Percentiles rank a stretch among this genome's conserved stretches.
Evolutionary conservation across 1,140 invertebrate genomes (phyloP).

Genomic region (Aphaenogaster floridana): DNA sequence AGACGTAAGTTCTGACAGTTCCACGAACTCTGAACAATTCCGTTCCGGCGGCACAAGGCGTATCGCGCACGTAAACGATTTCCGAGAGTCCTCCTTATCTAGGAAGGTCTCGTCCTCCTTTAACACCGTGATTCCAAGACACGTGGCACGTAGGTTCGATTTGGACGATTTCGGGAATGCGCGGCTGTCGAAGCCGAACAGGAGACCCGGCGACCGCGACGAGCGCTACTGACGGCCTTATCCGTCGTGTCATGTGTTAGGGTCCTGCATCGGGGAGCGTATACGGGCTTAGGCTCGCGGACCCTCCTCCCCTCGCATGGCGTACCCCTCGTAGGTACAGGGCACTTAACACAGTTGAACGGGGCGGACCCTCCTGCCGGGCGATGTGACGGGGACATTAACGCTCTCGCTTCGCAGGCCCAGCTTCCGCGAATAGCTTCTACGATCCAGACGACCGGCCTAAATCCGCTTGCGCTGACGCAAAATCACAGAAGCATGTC

Average conservation of each 20-base stretch:
- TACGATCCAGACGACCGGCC: slow-evolving; percentile 10
- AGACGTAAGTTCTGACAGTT: background rate
- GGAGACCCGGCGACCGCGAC: slow-evolving; percentile 49
- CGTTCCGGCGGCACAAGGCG: background rate
- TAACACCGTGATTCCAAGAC: background rate
- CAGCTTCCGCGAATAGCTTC: slow-evolving; percentile 53
- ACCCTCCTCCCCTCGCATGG: slow-evolving; percentile 41
- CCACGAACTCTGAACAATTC: background rate
- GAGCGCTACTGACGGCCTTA: slow-evolving; percentile 71
- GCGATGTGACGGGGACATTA: slow-evolving; percentile 38
- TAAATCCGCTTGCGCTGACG: background rate
- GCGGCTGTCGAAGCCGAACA: slow-evolving; percentile 1
- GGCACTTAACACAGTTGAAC: slow-evolving; percentile 70
- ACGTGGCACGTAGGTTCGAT: background rate
- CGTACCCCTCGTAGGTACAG: slow-evolving; percentile 39
- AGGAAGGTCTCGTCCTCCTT: background rate
- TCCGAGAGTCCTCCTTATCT: background rate
- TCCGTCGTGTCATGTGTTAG: slow-evolving; percentile 41
- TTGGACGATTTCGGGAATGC: background rate
- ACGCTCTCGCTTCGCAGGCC: background rate
- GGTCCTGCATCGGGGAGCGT: slow-evolving; percentile 20
- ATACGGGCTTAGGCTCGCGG: slow-evolving; percentile 24
- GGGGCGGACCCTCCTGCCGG: slow-evolving; percentile 66
- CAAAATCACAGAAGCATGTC: slow-evolving; percentile 7
- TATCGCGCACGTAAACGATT: background rate